Percentiles rank a stretch among this genome's conserved stretches.
Conservation (phyloP, 1,140 invertebrate species). For the Danaus plexippus region DNA sequence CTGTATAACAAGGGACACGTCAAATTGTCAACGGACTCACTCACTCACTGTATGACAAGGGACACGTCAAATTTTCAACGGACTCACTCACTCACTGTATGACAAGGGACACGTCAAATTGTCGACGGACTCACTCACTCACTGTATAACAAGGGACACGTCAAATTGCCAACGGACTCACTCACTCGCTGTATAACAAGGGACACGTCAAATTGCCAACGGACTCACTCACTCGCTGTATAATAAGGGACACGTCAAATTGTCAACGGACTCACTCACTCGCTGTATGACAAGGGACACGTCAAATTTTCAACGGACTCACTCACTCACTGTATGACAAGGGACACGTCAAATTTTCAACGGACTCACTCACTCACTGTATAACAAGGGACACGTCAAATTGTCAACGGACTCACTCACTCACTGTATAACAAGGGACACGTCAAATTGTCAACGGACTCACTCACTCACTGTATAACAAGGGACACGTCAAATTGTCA, state of each 20-base stretch:
- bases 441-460: conserved; percentile 62
- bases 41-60: conserved; percentile 73
- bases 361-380: conserved; percentile 81
- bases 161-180: conserved; percentile 69
- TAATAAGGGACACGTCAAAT: conserved; percentile 27
- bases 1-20: conserved; percentile 14
- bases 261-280: conserved; percentile 79
- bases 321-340: conserved; percentile 77
- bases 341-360: conserved; percentile 38
- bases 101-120: conserved; percentile 29
- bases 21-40: conserved; percentile 72
- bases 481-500: conserved; percentile 36
- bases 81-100: conserved; percentile 81
- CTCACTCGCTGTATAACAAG: conserved; percentile 75
- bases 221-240: conserved; percentile 81
- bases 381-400: conserved; percentile 24
- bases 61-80: conserved; percentile 42
- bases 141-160: conserved; percentile 14
- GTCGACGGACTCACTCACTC: conserved; percentile 80
- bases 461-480: conserved; percentile 78
- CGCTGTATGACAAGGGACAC: conserved; percentile 13
- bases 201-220: conserved; percentile 40
- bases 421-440: conserved; percentile 12
- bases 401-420: conserved; percentile 78
- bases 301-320: conserved; percentile 64